Base-by-base conservation (phyloP, 2,113 vertebrate species). In the Heterotilapia buettikoferi region DNA sequence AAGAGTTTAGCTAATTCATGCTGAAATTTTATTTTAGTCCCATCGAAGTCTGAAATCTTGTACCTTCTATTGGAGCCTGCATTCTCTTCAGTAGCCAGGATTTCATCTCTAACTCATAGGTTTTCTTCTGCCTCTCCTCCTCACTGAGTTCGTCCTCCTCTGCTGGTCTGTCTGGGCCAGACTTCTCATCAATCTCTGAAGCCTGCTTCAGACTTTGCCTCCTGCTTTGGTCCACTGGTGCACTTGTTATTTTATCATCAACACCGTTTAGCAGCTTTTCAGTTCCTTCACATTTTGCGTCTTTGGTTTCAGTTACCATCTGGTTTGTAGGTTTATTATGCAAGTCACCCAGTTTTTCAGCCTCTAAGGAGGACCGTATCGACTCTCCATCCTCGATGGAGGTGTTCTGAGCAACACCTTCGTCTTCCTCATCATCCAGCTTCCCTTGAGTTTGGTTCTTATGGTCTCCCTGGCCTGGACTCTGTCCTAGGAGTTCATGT, bases 1-100 rank as follows among this genome's bases (percentile, higher is more conserved):
- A 40, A 36, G 5, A 73, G 14, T 14, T 33, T n/a, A 7, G 38
- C 61, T 29, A 36, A 2, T 79, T 80, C 45, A 79, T n/a, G 14
- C 6, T 16, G 66, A 11, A 68, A 6, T 5, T 21, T 54, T 29
- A 19, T 73, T 73, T n/a, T 18, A 86, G 26, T 12, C 2, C 26
- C 26, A 78, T 78, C 3, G 24, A 50, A 4, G 45, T 78, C 10
- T 6, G 7, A 40, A 57, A 76, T 43, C 21, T 63, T 96, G 96
- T 95, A 98, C 99, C 98, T 98, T 99, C 96, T 88, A 99, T 99
- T 90, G 99, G 99, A 73, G 97, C 97, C 92, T 99, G 98, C 95
- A 99, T 98, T 96, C 97, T 98, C 95, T 99, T 96, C 91, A 98
- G 86, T 79, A 99, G 96, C 98, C 98, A 99, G 3, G 97, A 96